Conservation (phyloP, 1,140 invertebrate species). For the Notospermus geniculatus region DNA sequence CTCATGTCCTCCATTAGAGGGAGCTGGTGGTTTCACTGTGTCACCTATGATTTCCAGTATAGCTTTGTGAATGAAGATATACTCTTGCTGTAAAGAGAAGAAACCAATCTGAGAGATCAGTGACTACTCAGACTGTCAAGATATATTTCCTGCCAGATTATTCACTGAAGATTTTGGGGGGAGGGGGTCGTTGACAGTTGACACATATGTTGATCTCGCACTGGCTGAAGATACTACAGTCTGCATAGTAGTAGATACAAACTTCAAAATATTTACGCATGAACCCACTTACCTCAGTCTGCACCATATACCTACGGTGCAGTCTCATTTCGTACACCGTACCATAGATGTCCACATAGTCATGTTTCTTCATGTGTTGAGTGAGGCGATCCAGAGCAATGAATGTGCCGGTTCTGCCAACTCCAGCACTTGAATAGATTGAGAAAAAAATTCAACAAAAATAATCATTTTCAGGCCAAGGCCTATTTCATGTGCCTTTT, state of each 20-base stretch:
- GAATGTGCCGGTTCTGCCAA: conserved; percentile 95
- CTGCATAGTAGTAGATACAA: no score
- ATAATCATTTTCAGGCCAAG: no score
- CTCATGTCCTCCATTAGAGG: no score
- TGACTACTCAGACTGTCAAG: no score
- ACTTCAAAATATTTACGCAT: no score
- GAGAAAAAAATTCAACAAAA: conserved; percentile 59
- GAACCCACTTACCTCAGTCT: conserved; percentile 60
- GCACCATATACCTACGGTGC: conserved; percentile 96
- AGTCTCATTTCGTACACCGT: conserved; percentile 95
- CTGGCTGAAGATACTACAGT: no score
- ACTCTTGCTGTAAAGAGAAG: conserved; percentile 73
- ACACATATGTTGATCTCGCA: no score
- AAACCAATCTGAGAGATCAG: neutral
- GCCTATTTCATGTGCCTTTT: no score
- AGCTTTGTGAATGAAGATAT: conserved; percentile 95
- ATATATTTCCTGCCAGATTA: no score
- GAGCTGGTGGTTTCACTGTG: no score
- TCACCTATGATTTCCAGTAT: conserved; percentile 59
- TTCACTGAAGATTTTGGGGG: no score
- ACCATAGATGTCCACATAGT: conserved; percentile 91
- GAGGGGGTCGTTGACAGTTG: no score
- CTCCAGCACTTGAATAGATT: conserved; percentile 81
- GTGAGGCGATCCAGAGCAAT: conserved; percentile 92
- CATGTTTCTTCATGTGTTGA: conserved; percentile 61